Evolutionary conservation across 1,140 invertebrate genomes (phyloP), one percentile per base, ranked within the genome.

Genomic region (Drosophila nannoptera): DNA sequence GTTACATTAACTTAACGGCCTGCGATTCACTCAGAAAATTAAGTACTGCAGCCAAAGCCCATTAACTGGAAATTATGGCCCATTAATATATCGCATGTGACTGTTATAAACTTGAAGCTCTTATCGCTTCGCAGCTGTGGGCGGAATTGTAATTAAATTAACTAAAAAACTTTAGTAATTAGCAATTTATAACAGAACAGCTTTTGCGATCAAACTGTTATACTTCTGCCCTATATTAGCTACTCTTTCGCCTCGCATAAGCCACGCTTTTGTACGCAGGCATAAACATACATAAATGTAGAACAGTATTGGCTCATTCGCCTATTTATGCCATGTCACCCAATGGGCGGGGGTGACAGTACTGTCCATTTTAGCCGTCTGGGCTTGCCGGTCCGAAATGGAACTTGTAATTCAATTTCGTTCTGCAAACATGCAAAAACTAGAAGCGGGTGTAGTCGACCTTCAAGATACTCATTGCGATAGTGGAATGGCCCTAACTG

Each of bases 361-460:
- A 52, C 45, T 69, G 67, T 61, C 61, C 66, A 58, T 77, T 64
- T 69, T 59, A 54, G 62, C 61, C 8, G 35, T 29, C 32, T 52
- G 62, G 65, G 38, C 46, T 73, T 69, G 55, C 46, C 43, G 35
- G 22, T 40, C 60, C 12, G 32, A 53, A 53, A 46, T 63, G 53
- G 38, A 70, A 52, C 67, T 68, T 43, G 66, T 83, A 68, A 82
- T 82, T 83, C 63, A 83, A 83, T 83, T 82, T 78, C 14, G 35
- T 7, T 35, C 52, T 50, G 52, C 48, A 50, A 61, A 46, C 42
- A 65, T 65, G 64, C 36, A 56, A 66, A 58, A 42, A 50, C 16
- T 4, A 29, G 4, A 14, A 36, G 6, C 11, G 45, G 8, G 42
- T 29, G 12, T 36, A 32, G 31, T 9, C 45, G 9, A 46, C 16